A percentile compares a stretch with the other conserved stretches of the same genome.
Evolutionary conservation across 2,888 invertebrate species (phyloP).

Genomic region (Scotopteryx bipunctaria): DNA sequence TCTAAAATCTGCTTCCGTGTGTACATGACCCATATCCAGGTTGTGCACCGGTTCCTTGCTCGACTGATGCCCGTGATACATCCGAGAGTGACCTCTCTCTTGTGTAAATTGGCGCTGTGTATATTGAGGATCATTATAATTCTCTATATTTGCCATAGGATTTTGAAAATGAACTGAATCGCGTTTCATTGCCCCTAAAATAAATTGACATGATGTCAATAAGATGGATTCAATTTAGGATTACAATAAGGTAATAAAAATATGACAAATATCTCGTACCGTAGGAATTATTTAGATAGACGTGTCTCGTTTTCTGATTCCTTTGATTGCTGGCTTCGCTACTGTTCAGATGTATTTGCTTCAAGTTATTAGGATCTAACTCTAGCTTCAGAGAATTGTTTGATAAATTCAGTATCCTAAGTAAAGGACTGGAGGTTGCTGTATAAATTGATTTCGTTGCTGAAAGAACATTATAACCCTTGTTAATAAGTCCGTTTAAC

Average conservation of each 20-base stretch:
- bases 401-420: slow-evolving; percentile 64
- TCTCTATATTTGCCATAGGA: slow-evolving; percentile 24
- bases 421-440: slow-evolving; percentile 54
- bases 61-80: slow-evolving; percentile 54
- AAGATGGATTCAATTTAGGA: too few relatives aligned
- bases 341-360: slow-evolving; percentile 43
- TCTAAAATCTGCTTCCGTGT: slow-evolving; percentile 44
- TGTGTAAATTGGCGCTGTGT: slow-evolving; percentile 45
- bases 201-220: slow-evolving; percentile 11
- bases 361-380: slow-evolving; percentile 61
- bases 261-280: slow-evolving; percentile 42
- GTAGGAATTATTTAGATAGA: slow-evolving; percentile 47
- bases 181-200: slow-evolving; percentile 54
- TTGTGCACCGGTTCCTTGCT: slow-evolving; percentile 29
- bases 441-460: slow-evolving; percentile 40
- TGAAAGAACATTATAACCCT: slow-evolving; percentile 40
- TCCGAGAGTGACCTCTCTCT: slow-evolving; percentile 58
- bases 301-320: slow-evolving; percentile 59
- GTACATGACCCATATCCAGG: slow-evolving; percentile 36
- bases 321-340: slow-evolving; percentile 44
- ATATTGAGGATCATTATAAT: slow-evolving; percentile 41
- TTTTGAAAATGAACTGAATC: slow-evolving; percentile 34
- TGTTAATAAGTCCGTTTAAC: slow-evolving; percentile 25
- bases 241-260: too few relatives aligned
- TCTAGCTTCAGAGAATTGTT: slow-evolving; percentile 56